These are phyloP conservation scores for Myiotriccus ornatus DNA, from an alignment of 2,797 vertebrate species.

Conservation along the genomic window DNA sequence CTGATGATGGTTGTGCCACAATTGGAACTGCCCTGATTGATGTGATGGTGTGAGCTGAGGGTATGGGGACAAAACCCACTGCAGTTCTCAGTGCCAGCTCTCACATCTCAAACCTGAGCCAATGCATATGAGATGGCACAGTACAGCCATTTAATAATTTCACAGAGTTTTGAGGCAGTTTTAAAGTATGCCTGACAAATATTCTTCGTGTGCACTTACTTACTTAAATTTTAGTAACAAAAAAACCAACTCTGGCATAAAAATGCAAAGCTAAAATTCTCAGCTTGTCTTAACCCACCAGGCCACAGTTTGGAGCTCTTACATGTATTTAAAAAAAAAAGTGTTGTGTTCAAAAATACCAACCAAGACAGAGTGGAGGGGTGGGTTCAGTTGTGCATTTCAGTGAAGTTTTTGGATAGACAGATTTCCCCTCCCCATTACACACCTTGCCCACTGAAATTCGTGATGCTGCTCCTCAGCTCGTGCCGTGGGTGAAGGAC, in stretches of 20 bases:
- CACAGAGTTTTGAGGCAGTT: not conserved
- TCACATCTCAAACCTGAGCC: not conserved
- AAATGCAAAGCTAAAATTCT: not conserved
- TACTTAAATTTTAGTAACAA: not conserved
- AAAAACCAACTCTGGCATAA: not conserved
- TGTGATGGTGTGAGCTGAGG: not conserved
- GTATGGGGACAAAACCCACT: not conserved
- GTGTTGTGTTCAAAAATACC: not conserved
- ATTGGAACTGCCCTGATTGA: not conserved
- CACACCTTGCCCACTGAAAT: accelerated
- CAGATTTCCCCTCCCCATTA: accelerated
- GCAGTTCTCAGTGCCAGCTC: not conserved
- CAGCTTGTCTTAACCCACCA: not conserved
- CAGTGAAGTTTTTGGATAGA: accelerated
- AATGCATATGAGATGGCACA: not conserved
- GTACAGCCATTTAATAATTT: not conserved
- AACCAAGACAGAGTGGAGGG: not conserved
- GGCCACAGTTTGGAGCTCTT: not conserved
- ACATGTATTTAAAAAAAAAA: no score
- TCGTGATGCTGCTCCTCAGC: not conserved
- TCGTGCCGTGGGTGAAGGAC: no score
- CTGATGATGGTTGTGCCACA: not conserved
- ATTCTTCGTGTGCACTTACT: not conserved
- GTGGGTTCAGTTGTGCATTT: not conserved
- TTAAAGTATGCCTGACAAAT: not conserved